Percentiles rank a stretch among this genome's conserved stretches.
Evolutionary conservation across 2,797 vertebrate species (phyloP).

Genomic region (Enteromius mattozi): DNA sequence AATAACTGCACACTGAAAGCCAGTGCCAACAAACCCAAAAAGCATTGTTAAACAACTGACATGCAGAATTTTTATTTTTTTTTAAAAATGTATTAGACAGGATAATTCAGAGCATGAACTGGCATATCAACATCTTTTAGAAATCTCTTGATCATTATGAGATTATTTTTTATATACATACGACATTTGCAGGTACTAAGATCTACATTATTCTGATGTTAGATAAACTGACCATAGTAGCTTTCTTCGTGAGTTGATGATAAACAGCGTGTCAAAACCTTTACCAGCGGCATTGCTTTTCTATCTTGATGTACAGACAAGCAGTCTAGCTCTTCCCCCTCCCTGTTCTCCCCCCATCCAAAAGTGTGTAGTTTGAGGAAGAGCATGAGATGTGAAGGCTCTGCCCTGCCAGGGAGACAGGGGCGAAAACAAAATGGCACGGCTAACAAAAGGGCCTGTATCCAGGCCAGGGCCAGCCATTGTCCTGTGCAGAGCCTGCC

Average conservation of each 20-base stretch:
- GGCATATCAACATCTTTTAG: not conserved
- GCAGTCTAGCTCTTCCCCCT: conserved; percentile 25
- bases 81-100: not conserved
- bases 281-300: conserved; percentile 19
- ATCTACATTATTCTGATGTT: conserved; percentile 5
- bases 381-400: conserved; percentile 62
- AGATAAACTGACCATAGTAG: not conserved
- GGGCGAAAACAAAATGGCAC: conserved; percentile 81
- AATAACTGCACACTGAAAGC: not conserved
- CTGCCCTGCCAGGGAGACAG: conserved; percentile 76
- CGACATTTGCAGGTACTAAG: not conserved
- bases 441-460: conserved; percentile 92
- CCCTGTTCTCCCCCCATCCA: conserved; percentile 32
- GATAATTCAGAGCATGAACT: not conserved
- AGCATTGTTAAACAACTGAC: not conserved
- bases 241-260: conserved; percentile 7
- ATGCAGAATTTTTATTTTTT: not conserved
- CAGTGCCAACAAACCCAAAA: not conserved
- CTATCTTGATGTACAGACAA: conserved; percentile 44
- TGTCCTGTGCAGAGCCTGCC: conserved; percentile 81
- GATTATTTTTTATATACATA: too few relatives aligned
- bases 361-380: conserved; percentile 63
- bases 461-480: conserved; percentile 75
- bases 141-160: not conserved
- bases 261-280: conserved; percentile 40